Evolutionary conservation across 2,113 vertebrate species (phyloP), one percentile per base, ranked within the genome.

Genomic region (Callopanchax toddi): DNA sequence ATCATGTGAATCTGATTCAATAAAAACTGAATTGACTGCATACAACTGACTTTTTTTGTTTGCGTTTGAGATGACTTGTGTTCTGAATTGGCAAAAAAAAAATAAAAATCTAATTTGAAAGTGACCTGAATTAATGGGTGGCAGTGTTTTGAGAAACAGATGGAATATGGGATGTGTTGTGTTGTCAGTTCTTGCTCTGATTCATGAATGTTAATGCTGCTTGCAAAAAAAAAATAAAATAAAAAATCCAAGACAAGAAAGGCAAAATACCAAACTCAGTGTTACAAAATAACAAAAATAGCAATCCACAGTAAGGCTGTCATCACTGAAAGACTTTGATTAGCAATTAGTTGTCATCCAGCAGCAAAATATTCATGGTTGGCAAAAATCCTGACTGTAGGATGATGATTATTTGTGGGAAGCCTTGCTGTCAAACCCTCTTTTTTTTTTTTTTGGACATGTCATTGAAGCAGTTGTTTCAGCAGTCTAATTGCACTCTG

Each of bases 381-480:
- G 12, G 36, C 11, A 37, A 37, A 37, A 37, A 9, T 11, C 2
- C 10, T 11, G 12, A 37, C 36, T 13, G 36, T 13, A 11, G 11
- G 11, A 11, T 37, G 36, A 37, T 37, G 36, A 37, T 37, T 37
- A 11, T 6, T n/a, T 37, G 37, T 25, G 36, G n/a, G 21, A 34
- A 59, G 25, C n/a, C 9, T 63, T 32, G 39, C 25, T 63, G 36
- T 61, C 22, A 36, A 40, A 32, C 7, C n/a, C n/a, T n/a, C n/a
- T n/a, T n/a, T n/a, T n/a, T n/a, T n/a, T 43, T 60, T 26, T 32
- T 43, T 59, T 32, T 29, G 2, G 37, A 39, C 16, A 29, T 50
- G 54, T 59, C 25, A 18, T 53, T 69, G 25, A 36, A 25, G n/a
- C 26, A 18, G 42, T 58, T 29, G 46, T 54, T 63, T 29, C n/a